Percentiles rank a stretch among this genome's conserved stretches.
phyloP scores from a whole-genome alignment of 2,888 invertebrate genomes.

The Drosophila picticornis region DNA sequence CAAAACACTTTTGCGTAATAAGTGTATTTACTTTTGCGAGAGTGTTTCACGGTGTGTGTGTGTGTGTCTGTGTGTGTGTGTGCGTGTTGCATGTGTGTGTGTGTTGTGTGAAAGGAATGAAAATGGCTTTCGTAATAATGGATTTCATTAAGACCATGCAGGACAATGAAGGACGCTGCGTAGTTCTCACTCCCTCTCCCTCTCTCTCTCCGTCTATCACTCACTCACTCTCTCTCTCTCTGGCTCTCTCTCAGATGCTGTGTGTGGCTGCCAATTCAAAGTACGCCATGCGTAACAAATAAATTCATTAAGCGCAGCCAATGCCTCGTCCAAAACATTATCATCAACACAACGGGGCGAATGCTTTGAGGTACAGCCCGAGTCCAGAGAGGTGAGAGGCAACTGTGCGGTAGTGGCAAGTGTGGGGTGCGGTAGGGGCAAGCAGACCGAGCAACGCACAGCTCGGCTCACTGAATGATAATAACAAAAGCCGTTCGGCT shows the following conservation, averaged over 20 bases:
- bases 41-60: constrained; percentile 33
- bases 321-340: constrained; percentile 75
- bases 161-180: constrained; percentile 66
- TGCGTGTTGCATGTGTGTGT: constrained; percentile 27
- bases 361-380: not conserved
- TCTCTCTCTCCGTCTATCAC: not conserved
- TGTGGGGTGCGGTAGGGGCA: not conserved
- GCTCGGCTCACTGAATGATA: constrained; percentile 74
- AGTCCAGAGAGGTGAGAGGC: constrained; percentile 7
- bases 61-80: constrained; percentile 27
- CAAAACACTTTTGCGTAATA: constrained; percentile 81
- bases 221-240: not conserved
- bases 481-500: constrained; percentile 78
- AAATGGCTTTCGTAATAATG: constrained; percentile 80
- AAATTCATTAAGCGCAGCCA: constrained; percentile 82
- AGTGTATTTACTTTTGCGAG: constrained; percentile 76
- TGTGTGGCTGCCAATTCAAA: constrained; percentile 76
- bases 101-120: constrained; percentile 54
- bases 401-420: not conserved
- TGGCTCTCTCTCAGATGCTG: constrained; percentile 35
- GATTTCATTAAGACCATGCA: constrained; percentile 79
- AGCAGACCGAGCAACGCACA: constrained; percentile 13
- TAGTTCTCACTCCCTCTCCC: not conserved
- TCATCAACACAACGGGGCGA: constrained; percentile 59
- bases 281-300: constrained; percentile 81